A percentile compares a stretch with the other conserved stretches of the same genome.
These are phyloP conservation scores for Bombus difficillimus DNA, from an alignment of 1,140 invertebrate species.

Conservation along the genomic window DNA sequence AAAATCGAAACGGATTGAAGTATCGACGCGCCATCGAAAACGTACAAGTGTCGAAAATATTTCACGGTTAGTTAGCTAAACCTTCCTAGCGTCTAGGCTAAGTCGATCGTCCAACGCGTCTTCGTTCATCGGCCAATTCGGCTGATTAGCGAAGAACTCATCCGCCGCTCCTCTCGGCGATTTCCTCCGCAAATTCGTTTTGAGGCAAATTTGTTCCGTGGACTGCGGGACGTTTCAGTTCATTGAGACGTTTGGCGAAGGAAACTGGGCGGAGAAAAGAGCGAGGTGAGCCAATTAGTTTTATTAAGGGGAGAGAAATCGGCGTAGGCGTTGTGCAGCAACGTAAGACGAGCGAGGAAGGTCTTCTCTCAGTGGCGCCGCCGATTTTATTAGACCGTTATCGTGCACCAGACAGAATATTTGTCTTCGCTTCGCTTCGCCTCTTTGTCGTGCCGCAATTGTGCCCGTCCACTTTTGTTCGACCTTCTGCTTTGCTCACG, in stretches of 20 bases:
- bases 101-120: not conserved
- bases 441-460: conserved; percentile 36
- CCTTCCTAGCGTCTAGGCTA: not conserved
- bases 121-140: not conserved
- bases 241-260: conserved; percentile 22
- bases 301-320: conserved; percentile 50
- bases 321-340: not conserved
- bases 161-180: not conserved
- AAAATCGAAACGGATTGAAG: conserved; percentile 44
- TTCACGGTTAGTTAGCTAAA: conserved; percentile 34
- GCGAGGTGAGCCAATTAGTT: conserved; percentile 56
- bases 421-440: conserved; percentile 56
- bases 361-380: conserved; percentile 50
- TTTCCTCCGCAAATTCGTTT: conserved; percentile 2
- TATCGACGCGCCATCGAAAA: conserved; percentile 13
- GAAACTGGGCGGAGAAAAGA: conserved; percentile 25
- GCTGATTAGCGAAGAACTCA: not conserved
- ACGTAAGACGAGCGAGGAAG: conserved; percentile 49
- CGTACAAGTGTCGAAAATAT: conserved; percentile 38
- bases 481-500: conserved; percentile 27
- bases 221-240: not conserved
- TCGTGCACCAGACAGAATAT: conserved; percentile 59
- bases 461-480: not conserved
- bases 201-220: conserved; percentile 4
- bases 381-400: conserved; percentile 72